Evolutionary conservation across 2,888 invertebrate species (phyloP), one percentile per base, ranked within the genome.

Genomic region (Heterodera filipjevi): DNA sequence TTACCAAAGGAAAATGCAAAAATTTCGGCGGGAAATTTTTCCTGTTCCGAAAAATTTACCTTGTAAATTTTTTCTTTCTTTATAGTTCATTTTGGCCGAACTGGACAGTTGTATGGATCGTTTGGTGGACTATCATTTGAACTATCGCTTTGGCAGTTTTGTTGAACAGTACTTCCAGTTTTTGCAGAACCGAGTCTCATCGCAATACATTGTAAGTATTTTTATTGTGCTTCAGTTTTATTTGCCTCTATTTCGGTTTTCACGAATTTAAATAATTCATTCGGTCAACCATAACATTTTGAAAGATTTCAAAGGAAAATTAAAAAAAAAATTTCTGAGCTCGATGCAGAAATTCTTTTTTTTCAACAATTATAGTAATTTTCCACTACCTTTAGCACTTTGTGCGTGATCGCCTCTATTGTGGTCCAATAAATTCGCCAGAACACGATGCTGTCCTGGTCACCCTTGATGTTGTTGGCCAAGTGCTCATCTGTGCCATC

Each of bases 371-470:
- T 44, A 53, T 2, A 70, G 16, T n/a, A n/a, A n/a, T n/a, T n/a
- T n/a, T 49, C 14, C 46, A 49, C 14, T 16, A 14, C 14, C 81
- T 85, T 78, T 77, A 87, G 87, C 82, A 85, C 77, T 84, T 82
- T 49, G 84, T 88, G 0, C 80, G 85, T 19, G 88, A 88, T 77
- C 85, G 88, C n/a, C 81, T 88, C 8, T 88, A 88, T 76, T 87
- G 87, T 78, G 83, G 85, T 44, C 78, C 82, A 19, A 19, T 83
- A 2, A 82, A 81, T 30, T 80, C 81, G 12, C 72, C 81, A 10
- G 68, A 79, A 16, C 88, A 88, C 73, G 59, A 84, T n/a, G 80
- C 86, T 8, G 88, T 86, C 1, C 84, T 84, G 66, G 84, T 78
- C 71, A 89, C 88, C 35, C 70, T 86, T 27, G 73, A 82, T 53